Conservation (phyloP, 2,797 vertebrate species). For the Gambusia yucatana region DNA sequence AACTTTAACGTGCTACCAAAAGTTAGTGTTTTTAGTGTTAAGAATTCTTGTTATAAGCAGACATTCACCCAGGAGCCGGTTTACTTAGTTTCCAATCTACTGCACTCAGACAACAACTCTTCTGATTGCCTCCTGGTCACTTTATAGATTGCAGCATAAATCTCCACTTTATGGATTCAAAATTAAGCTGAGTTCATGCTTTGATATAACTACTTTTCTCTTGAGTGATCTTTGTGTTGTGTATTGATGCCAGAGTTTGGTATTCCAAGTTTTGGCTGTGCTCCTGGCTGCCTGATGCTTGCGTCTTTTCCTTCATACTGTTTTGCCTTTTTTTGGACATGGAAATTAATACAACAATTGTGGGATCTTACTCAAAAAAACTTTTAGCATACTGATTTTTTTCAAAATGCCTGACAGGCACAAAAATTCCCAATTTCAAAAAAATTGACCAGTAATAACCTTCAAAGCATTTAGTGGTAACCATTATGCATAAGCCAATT, state of each 20-base stretch:
- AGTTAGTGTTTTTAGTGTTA: not conserved
- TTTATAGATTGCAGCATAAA: not conserved
- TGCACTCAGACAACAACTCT: not conserved
- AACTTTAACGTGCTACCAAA: not conserved
- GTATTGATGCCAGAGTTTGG: not conserved
- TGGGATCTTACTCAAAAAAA: not conserved
- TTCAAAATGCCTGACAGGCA: slow-evolving; percentile 9
- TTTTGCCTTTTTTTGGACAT: not conserved
- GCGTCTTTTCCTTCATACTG: not conserved
- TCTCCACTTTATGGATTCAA: not conserved
- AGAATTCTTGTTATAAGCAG: not conserved
- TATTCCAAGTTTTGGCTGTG: not conserved
- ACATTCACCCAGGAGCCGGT: not conserved
- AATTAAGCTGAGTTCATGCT: not conserved
- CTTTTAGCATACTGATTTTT: slow-evolving; percentile 17
- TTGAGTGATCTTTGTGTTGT: not conserved
- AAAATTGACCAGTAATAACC: slow-evolving; percentile 29
- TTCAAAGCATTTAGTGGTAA: slow-evolving; percentile 42
- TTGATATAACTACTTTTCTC: not conserved
- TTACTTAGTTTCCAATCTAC: not conserved
- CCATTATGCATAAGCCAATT: slow-evolving; percentile 40
- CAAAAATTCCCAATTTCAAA: slow-evolving; percentile 6
- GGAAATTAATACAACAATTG: not conserved
- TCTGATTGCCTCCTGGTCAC: not conserved
- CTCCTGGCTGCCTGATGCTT: not conserved